These are phyloP conservation scores for Dichetophora obliterata DNA, from an alignment of 2,888 invertebrate species.

Conservation along the genomic window DNA sequence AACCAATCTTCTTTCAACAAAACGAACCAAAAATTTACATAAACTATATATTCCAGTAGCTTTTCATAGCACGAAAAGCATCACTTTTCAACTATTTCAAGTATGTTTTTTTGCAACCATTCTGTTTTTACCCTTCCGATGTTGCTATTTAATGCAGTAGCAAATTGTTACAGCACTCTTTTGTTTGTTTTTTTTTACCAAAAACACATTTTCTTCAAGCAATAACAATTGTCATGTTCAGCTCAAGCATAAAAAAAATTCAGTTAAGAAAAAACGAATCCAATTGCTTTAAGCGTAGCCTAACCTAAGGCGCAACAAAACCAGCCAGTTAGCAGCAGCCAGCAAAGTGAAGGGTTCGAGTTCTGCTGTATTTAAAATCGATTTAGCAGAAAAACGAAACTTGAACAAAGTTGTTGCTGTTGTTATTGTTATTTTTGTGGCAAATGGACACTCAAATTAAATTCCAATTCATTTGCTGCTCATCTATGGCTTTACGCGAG, in stretches of 20 bases:
- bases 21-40: constrained; percentile 16
- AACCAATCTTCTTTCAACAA: background rate
- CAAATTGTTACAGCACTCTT: constrained; percentile 3
- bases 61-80: constrained; percentile 9
- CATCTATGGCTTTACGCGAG: constrained; percentile 6
- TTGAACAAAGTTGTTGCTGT: background rate
- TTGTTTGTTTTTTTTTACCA: background rate
- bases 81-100: constrained; percentile 7
- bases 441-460: constrained; percentile 63
- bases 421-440: constrained; percentile 3
- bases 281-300: background rate
- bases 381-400: background rate
- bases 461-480: constrained; percentile 67
- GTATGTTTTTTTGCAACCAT: background rate
- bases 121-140: background rate
- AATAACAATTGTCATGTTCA: constrained; percentile 15
- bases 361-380: background rate
- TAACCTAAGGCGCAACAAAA: background rate
- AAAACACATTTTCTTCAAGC: background rate
- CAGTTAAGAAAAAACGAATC: background rate
- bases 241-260: background rate
- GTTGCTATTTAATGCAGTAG: constrained; percentile 15
- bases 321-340: background rate
- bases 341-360: background rate
- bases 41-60: constrained; percentile 34